Conservation (phyloP, 2,113 vertebrate genomes). For the Sylvia atricapilla region DNA sequence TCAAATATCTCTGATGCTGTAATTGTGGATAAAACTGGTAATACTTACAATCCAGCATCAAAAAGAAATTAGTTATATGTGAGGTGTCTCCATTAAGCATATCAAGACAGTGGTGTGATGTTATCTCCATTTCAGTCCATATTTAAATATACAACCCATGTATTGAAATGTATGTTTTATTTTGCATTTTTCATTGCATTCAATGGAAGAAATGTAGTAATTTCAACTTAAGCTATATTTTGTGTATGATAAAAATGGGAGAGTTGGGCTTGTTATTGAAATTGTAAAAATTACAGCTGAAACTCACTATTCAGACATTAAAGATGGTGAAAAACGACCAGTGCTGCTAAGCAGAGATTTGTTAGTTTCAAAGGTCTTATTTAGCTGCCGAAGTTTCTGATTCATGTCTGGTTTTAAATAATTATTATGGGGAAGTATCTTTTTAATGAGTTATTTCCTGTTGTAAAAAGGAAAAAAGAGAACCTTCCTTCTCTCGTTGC, state of each 20-base stretch:
- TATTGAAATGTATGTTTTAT: neutral
- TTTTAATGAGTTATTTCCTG: constrained; percentile 65
- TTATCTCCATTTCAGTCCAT: neutral
- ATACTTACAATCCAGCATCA: neutral
- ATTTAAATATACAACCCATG: neutral
- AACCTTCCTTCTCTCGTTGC: neutral
- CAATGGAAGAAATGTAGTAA: neutral
- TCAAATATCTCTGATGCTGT: neutral
- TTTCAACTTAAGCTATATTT: neutral
- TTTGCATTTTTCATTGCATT: neutral
- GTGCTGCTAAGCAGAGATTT: neutral
- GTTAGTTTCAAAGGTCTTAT: constrained; percentile 19
- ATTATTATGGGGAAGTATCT: constrained; percentile 51
- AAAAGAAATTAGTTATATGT: neutral
- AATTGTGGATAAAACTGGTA: neutral
- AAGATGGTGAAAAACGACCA: neutral
- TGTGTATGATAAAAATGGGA: neutral
- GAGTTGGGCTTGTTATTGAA: neutral
- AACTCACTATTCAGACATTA: neutral
- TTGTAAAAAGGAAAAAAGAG: neutral
- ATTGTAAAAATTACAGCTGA: neutral
- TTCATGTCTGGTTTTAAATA: constrained; percentile 47
- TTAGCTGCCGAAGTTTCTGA: constrained; percentile 52
- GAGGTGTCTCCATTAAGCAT: neutral
- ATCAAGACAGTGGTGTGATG: neutral